Percentiles rank a stretch among this genome's conserved stretches.
These are phyloP conservation scores for Aldrovandia affinis DNA, from an alignment of 2,797 vertebrate species.

Conservation along the genomic window DNA sequence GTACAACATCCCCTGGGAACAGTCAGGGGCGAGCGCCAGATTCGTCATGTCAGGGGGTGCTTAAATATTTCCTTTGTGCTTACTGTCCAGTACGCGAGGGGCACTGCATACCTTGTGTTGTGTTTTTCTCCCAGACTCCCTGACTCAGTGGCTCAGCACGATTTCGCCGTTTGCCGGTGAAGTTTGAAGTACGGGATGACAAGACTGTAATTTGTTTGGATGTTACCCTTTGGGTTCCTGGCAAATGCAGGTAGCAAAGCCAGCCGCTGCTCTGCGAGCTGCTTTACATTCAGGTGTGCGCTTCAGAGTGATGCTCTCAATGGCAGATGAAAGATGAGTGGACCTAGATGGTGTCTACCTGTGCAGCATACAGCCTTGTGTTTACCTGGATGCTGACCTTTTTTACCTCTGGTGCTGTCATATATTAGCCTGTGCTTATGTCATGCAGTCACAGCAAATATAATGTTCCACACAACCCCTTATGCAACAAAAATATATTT, in stretches of 20 bases:
- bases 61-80: conserved; percentile 68
- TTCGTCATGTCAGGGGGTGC: conserved; percentile 59
- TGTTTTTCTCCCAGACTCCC: neutral
- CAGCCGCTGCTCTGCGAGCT: too few relatives aligned
- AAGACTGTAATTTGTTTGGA: conserved; percentile 7
- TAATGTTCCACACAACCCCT: too few relatives aligned
- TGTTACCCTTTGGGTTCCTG: conserved; percentile 2
- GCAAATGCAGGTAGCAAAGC: neutral
- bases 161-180: too few relatives aligned
- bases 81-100: conserved; percentile 58
- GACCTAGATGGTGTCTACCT: too few relatives aligned
- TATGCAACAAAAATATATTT: too few relatives aligned
- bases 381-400: neutral
- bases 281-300: too few relatives aligned
- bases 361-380: neutral
- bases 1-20: conserved; percentile 57
- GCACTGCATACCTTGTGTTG: conserved; percentile 42
- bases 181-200: neutral
- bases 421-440: too few relatives aligned
- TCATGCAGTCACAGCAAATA: too few relatives aligned
- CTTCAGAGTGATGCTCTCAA: too few relatives aligned
- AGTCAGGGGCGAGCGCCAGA: conserved; percentile 57
- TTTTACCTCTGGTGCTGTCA: neutral
- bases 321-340: too few relatives aligned
- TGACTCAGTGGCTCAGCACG: too few relatives aligned